Conservation (phyloP, 2,797 vertebrate genomes). For the Phoeniculus purpureus region DNA sequence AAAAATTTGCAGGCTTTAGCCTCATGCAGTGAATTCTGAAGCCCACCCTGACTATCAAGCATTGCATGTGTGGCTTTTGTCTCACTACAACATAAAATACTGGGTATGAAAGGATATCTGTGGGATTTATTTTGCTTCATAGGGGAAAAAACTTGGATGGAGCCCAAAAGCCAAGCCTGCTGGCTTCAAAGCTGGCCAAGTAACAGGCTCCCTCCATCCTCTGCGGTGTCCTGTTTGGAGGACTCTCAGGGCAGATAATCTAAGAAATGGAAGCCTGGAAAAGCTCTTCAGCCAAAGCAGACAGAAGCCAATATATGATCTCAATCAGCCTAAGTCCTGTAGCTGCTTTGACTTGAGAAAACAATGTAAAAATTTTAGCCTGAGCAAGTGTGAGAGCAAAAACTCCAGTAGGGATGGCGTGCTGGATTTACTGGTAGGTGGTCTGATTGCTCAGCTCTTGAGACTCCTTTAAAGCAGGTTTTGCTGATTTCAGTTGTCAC, state of each 20-base stretch:
- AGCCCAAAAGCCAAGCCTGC: no score
- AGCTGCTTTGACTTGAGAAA: not conserved
- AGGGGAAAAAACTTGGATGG: not conserved
- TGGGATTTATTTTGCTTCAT: not conserved
- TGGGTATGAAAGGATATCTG: not conserved
- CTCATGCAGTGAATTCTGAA: fast-evolving
- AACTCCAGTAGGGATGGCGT: fast-evolving
- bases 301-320: not conserved
- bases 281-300: not conserved
- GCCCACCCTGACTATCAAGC: not conserved
- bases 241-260: not conserved
- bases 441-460: not conserved
- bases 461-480: not conserved
- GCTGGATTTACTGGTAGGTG: fast-evolving
- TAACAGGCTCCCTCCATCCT: not conserved
- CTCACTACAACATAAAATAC: not conserved
- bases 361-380: not conserved
- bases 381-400: not conserved
- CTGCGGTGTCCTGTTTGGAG: not conserved
- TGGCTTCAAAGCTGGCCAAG: fast-evolving
- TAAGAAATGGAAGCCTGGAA: not conserved
- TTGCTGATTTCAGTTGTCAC: not conserved
- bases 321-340: not conserved
- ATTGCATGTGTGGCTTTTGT: fast-evolving
- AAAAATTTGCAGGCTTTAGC: not conserved